Base-by-base conservation (phyloP, 2,113 vertebrate genomes). In the Cricetomys ansorgei region DNA sequence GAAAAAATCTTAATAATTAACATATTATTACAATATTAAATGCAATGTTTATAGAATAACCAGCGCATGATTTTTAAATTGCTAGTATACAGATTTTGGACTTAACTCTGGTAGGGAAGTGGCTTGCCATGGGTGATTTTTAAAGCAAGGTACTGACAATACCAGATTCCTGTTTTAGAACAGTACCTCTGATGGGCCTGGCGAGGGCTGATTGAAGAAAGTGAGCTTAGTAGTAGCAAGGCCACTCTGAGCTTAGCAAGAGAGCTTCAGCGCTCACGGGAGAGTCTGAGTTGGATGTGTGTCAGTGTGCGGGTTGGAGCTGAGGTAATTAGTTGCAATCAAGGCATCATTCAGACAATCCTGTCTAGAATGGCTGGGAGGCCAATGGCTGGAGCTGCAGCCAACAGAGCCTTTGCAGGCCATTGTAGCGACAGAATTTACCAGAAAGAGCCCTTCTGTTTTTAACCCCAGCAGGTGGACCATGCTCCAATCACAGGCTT, bases 1-100 rank as follows among this genome's bases (percentile, higher is more conserved):
- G 59, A 17, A 75, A 89, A 91, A 85, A 89, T 29, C 84, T 94
- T 94, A 91, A 86, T 69, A 65, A 88, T 88, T 96, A 79, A 69
- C 67, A 62, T 34, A 53, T 25, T 77, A 31, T 85, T 94, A 67
- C 40, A 64, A 8, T 88, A 76, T 57, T 86, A 96, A 96, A 57
- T 89, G 17, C 37, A 94, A 65, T 40, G 17, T 90, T 92, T 90
- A 85, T 7, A 64, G 65, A 92, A 86, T 92, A 45, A 21, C 86
- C 16, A 29, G 27, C 5, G 53, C 79, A 0, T 16, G 8, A 88
- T 83, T 95, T 83, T 53, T 48, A 57, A 67, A 76, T 80, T 29
- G 27, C 50, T 94, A 64, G 62, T 89, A 6, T 89, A 72, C 87
- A 21, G 48, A 76, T 88, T 92, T 92, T 69, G 69, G 31, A 75